Evolutionary conservation across 2,888 invertebrate species (phyloP).

Genomic region (Chaetoderma sp.): DNA sequence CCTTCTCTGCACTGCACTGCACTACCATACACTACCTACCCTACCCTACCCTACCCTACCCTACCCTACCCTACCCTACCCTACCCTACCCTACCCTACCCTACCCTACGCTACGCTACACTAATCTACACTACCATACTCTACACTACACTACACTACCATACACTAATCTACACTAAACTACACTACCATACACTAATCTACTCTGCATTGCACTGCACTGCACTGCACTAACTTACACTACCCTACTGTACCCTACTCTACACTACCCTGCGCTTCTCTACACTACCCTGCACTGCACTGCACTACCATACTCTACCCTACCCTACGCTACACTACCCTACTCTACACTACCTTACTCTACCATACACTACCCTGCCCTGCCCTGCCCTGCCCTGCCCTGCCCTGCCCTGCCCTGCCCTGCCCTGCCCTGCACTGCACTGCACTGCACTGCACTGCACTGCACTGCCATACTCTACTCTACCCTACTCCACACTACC

Average conservation of each 20-base stretch:
- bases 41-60: no score
- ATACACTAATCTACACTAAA: no score
- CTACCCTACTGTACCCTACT: slow-evolving; percentile 11
- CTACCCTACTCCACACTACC: slow-evolving; percentile 9
- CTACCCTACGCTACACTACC: slow-evolving; percentile 20
- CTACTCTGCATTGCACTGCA: slow-evolving; percentile 14
- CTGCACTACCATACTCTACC: slow-evolving; percentile 20
- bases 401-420: slow-evolving; percentile 10
- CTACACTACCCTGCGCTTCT: slow-evolving; percentile 8
- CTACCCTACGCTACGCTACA: no score
- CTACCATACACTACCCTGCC: no score
- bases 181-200: no score
- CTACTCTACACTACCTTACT: no score
- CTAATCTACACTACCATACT: no score
- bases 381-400: slow-evolving; percentile 17
- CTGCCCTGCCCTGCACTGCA: slow-evolving; percentile 12
- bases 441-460: slow-evolving; percentile 12
- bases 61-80: no score
- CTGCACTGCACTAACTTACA: slow-evolving; percentile 16
- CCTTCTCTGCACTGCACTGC: no score
- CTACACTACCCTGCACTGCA: slow-evolving; percentile 11
- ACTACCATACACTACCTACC: no score
- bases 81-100: no score
- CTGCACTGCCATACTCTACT: background rate
- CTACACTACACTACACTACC: no score